Conservation (phyloP, 2,797 vertebrate species). For the Bufotes viridis region DNA sequence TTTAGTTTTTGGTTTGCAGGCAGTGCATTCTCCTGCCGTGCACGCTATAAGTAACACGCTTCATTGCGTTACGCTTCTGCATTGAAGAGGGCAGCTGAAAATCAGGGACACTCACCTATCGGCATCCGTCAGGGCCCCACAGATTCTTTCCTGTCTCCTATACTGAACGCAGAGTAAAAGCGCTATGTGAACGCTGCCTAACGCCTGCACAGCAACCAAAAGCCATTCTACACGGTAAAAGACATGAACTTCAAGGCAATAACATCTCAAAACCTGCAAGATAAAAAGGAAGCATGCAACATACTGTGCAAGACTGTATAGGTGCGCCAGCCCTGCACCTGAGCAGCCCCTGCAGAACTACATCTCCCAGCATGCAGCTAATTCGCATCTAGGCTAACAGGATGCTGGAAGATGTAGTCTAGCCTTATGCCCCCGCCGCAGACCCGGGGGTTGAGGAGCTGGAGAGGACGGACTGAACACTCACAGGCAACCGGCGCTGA, state of each 20-base stretch:
- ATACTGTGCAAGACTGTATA: not conserved
- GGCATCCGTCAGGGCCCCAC: too few relatives aligned
- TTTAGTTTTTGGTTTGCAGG: too few relatives aligned
- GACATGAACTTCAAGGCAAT: not conserved
- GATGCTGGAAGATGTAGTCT: constrained; percentile 39
- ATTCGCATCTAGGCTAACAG: not conserved
- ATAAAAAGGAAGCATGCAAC: not conserved
- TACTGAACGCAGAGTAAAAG: not conserved
- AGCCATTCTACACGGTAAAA: not conserved
- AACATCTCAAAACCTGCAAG: not conserved
- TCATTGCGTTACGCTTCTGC: too few relatives aligned
- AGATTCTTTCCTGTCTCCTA: too few relatives aligned
- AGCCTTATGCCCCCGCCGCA: not conserved
- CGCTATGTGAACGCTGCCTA: not conserved
- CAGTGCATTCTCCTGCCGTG: too few relatives aligned
- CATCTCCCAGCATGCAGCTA: constrained; percentile 6
- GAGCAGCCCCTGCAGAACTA: not conserved
- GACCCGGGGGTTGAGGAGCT: not conserved
- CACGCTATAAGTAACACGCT: too few relatives aligned
- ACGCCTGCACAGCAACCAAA: not conserved
- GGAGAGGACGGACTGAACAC: not conserved
- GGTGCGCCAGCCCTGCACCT: not conserved
- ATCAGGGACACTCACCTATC: too few relatives aligned
- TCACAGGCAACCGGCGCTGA: constrained; percentile 30
- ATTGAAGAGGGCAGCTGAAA: too few relatives aligned